phyloP scores from a whole-genome alignment of 64 coral and sea anemone genomes.

The Stylophora pistillata region DNA sequence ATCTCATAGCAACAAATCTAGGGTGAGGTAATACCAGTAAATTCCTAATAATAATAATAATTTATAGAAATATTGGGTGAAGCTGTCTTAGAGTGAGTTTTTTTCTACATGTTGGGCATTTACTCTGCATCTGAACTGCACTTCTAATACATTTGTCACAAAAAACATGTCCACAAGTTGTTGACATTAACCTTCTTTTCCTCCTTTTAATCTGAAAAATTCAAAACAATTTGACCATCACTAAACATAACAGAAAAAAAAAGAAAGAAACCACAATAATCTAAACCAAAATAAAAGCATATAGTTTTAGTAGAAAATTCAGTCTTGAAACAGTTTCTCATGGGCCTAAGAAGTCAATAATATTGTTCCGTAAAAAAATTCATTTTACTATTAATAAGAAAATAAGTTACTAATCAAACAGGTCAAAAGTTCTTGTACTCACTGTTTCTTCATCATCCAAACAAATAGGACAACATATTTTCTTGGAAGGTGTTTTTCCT shows the following conservation, averaged over 20 bases:
- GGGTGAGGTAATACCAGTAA: too few relatives aligned
- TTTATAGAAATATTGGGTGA: conserved; percentile 88
- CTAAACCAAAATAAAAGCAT: neutral
- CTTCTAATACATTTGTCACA: conserved; percentile 90
- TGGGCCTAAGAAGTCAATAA: neutral
- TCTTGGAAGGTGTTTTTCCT: conserved; percentile 13
- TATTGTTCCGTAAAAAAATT: neutral
- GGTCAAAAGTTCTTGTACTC: neutral
- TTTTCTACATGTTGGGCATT: conserved; percentile 95
- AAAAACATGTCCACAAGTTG: conserved; percentile 95
- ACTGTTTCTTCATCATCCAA: conserved; percentile 80
- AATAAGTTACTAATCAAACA: neutral
- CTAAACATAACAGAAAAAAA: too few relatives aligned
- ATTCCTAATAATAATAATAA: neutral
- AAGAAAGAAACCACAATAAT: too few relatives aligned
- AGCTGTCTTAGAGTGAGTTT: conserved; percentile 83
- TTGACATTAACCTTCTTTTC: conserved; percentile 94
- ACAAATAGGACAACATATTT: conserved; percentile 86
- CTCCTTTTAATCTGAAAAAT: conserved; percentile 79
- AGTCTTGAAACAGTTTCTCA: neutral
- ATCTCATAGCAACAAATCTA: too few relatives aligned
- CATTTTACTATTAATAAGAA: neutral
- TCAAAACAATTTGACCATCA: neutral
- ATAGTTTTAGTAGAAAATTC: too few relatives aligned
- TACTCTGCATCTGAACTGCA: conserved; percentile 80